A percentile compares a stretch with the other conserved stretches of the same genome.
These are phyloP conservation scores for Drosophila biarmipes DNA, from an alignment of 1,140 invertebrate genomes.

Conservation along the genomic window DNA sequence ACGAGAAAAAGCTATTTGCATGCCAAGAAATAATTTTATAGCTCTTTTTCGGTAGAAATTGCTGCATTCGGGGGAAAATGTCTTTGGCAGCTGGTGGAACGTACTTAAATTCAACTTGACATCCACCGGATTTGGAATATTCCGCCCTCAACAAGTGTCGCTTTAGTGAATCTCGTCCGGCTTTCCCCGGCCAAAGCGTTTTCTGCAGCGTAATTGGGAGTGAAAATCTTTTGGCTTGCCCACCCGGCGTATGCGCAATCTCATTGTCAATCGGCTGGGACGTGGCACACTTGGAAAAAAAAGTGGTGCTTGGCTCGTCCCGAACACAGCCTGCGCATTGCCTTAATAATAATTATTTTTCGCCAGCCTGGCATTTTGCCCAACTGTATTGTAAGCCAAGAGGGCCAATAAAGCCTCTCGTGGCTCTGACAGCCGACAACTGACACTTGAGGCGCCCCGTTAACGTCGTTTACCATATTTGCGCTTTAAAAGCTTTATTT, in stretches of 20 bases:
- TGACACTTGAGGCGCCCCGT: conserved; percentile 73
- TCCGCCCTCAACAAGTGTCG: conserved; percentile 49
- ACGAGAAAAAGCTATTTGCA: conserved; percentile 50
- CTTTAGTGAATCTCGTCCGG: conserved; percentile 1
- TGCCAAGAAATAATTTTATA: conserved; percentile 60
- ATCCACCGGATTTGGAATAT: not conserved
- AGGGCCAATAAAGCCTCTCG: conserved; percentile 29
- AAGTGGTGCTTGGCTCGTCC: conserved; percentile 6
- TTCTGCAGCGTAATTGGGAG: conserved; percentile 60
- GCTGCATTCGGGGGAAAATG: conserved; percentile 63
- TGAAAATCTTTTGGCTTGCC: conserved; percentile 35
- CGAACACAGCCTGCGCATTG: conserved; percentile 12
- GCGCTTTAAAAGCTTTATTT: conserved; percentile 78
- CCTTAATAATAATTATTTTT: conserved; percentile 39
- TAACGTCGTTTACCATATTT: conserved; percentile 80
- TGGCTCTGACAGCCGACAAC: conserved; percentile 73
- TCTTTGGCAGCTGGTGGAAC: conserved; percentile 34
- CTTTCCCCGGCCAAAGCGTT: conserved; percentile 5
- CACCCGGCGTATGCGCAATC: conserved; percentile 63
- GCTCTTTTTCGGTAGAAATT: conserved; percentile 4
- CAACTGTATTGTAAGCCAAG: not conserved
- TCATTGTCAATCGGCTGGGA: conserved; percentile 20
- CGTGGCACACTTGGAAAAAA: conserved; percentile 5
- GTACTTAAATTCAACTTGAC: conserved; percentile 55
- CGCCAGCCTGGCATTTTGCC: conserved; percentile 14